Conservation (phyloP, 2,888 invertebrate species). For the Chouioia cunea region DNA sequence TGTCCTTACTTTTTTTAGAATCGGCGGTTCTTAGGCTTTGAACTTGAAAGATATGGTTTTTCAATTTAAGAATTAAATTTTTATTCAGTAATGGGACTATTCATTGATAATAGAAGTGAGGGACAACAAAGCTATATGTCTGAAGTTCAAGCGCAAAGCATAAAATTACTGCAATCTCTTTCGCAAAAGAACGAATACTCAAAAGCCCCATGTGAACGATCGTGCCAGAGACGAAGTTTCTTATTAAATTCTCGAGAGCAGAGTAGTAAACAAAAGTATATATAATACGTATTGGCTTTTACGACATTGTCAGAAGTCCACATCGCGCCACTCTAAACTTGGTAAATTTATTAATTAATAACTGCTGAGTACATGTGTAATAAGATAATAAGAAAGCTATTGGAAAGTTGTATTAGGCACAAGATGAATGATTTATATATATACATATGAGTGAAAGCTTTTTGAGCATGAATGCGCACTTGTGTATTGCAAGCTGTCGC, state of each 20-base stretch:
- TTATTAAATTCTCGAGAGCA: constrained; percentile 32
- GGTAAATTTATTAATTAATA: constrained; percentile 38
- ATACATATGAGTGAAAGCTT: no score
- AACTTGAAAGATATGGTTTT: no score
- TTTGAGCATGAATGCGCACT: constrained; percentile 5
- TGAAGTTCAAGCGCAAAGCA: neutral
- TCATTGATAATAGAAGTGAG: neutral
- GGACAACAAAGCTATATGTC: constrained; percentile 12
- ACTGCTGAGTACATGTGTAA: neutral
- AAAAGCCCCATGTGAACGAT: constrained; percentile 14
- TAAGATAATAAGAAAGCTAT: no score
- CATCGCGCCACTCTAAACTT: constrained; percentile 19
- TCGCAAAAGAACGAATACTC: neutral
- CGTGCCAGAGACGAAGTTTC: constrained; percentile 17
- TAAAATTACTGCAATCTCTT: no score
- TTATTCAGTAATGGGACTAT: neutral
- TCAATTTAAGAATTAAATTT: no score
- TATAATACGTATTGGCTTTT: constrained; percentile 12
- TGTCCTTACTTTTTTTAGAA: neutral
- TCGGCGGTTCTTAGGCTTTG: no score
- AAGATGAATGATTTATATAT: no score
- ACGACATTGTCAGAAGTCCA: constrained; percentile 11
- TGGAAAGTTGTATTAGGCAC: no score
- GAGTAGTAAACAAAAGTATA: constrained; percentile 24
- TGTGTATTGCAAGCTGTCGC: constrained; percentile 46